Evolutionary conservation across 2,888 invertebrate species (phyloP).

Genomic region (Sisyra nigra): DNA sequence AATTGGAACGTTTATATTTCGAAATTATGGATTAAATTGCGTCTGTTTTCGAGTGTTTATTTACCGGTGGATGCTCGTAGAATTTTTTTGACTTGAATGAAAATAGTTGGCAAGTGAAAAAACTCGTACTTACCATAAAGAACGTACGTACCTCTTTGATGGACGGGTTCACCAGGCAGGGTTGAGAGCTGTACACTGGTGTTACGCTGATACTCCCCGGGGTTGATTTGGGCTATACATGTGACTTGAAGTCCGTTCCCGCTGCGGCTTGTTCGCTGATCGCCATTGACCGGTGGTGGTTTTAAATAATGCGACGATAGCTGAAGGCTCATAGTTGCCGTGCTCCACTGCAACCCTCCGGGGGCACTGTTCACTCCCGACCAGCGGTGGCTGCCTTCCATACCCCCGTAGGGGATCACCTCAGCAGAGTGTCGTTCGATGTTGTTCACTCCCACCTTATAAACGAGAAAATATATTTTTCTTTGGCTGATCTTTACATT

Average conservation of each 20-base stretch:
- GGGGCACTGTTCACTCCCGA: background rate
- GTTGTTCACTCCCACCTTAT: too few species aligned
- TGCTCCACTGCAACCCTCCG: background rate
- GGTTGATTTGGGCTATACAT: background rate
- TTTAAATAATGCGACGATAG: background rate
- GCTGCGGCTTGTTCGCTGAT: background rate
- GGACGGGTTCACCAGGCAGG: slow-evolving; percentile 1
- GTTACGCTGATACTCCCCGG: background rate
- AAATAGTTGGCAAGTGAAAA: too few species aligned
- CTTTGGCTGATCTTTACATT: too few species aligned
- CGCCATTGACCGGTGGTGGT: background rate
- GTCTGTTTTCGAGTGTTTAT: too few species aligned
- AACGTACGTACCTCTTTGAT: slow-evolving; percentile 4
- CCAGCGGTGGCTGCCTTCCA: background rate
- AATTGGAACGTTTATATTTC: too few species aligned
- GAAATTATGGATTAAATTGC: too few species aligned
- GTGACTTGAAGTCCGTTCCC: background rate
- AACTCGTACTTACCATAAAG: too few species aligned
- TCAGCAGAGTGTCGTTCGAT: too few species aligned
- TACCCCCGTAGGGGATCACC: too few species aligned
- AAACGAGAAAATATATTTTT: too few species aligned
- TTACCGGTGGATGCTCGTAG: too few species aligned
- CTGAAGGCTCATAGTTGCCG: background rate
- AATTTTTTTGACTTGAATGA: too few species aligned
- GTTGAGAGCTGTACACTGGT: background rate